Percentiles rank a stretch among this genome's conserved stretches.
These are phyloP conservation scores for Diloba caeruleocephala DNA, from an alignment of 2,888 invertebrate genomes.

Conservation along the genomic window DNA sequence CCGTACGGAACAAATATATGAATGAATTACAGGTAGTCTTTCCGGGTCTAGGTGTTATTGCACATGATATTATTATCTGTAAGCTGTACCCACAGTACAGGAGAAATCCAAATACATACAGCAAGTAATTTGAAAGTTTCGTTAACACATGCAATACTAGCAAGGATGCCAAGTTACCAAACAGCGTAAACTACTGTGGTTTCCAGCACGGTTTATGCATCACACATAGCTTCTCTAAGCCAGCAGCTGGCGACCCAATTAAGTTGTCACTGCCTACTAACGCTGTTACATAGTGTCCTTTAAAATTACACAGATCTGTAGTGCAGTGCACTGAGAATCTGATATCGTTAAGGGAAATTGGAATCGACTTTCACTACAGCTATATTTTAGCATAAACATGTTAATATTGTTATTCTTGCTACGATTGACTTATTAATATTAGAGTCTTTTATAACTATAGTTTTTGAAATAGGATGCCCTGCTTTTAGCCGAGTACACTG, in stretches of 20 bases:
- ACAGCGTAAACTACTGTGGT: conserved; percentile 27
- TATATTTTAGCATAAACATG: background rate
- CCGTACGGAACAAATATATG: no score
- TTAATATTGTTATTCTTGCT: no score
- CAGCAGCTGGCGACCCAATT: conserved; percentile 41
- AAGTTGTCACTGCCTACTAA: conserved; percentile 44
- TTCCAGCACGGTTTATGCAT: conserved; percentile 2
- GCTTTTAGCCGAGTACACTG: no score
- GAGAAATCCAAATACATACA: no score
- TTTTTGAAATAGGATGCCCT: no score
- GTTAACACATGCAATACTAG: background rate
- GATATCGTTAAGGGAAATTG: conserved; percentile 1
- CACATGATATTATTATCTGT: no score
- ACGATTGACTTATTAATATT: no score
- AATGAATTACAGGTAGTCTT: no score
- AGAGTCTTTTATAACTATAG: no score
- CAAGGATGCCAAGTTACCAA: conserved; percentile 8
- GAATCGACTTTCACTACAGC: background rate
- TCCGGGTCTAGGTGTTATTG: no score
- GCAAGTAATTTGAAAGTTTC: no score
- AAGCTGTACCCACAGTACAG: no score
- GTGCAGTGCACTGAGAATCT: conserved; percentile 9
- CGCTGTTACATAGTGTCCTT: conserved; percentile 14
- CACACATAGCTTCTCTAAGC: conserved; percentile 18
- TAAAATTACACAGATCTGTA: conserved; percentile 22